A percentile compares a stretch with the other conserved stretches of the same genome.
Evolutionary conservation across 2,888 invertebrate species (phyloP).

Genomic region (Troides oblongomaculatus): DNA sequence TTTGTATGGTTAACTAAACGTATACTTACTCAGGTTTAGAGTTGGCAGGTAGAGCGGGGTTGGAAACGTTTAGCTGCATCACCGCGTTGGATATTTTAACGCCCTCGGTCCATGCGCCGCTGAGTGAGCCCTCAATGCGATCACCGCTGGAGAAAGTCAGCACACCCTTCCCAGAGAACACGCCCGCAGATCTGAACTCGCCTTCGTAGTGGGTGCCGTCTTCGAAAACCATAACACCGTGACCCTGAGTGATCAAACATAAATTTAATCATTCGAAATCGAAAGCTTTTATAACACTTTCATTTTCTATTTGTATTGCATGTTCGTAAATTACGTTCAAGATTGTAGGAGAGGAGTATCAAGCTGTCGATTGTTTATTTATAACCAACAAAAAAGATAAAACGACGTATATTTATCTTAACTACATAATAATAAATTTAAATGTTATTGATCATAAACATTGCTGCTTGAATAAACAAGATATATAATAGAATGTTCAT

Average conservation of each 20-base stretch:
- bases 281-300: neutral
- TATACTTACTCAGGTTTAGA: conserved; percentile 79
- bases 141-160: conserved; percentile 90
- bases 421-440: conserved; percentile 16
- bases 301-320: too few relatives aligned
- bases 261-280: neutral
- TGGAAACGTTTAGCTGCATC: conserved; percentile 82
- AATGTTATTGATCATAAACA: neutral
- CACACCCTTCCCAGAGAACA: conserved; percentile 89
- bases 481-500: neutral
- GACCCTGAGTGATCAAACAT: conserved; percentile 81
- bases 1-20: too few relatives aligned
- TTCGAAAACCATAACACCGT: conserved; percentile 92
- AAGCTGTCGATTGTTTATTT: neutral
- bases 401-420: conserved; percentile 6
- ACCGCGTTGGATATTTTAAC: conserved; percentile 88
- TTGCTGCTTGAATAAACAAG: neutral
- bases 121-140: conserved; percentile 85
- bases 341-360: neutral
- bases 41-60: conserved; percentile 76
- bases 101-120: conserved; percentile 88
- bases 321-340: too few relatives aligned
- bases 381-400: conserved; percentile 10
- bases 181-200: conserved; percentile 88
- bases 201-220: conserved; percentile 95